These are phyloP conservation scores for Ceyx cyanopectus DNA, from an alignment of 2,113 vertebrate genomes.

Conservation along the genomic window DNA sequence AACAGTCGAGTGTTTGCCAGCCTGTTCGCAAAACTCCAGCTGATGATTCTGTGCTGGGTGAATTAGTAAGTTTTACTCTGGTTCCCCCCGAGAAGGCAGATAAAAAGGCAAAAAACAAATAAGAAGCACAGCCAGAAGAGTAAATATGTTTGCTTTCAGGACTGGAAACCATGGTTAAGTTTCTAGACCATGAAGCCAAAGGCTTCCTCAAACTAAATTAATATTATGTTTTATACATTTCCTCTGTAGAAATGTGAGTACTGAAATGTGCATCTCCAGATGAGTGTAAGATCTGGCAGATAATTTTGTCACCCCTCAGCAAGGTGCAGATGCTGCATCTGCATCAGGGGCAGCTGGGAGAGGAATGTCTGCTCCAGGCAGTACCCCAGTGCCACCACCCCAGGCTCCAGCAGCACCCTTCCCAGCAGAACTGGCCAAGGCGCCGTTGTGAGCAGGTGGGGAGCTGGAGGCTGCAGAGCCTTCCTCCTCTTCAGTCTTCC, in stretches of 20 bases:
- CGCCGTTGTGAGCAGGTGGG: accelerated
- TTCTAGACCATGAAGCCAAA: background rate
- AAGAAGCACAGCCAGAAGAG: background rate
- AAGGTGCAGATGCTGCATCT: accelerated
- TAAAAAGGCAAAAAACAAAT: conserved; percentile 6
- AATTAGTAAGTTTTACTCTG: background rate
- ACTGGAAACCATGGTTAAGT: background rate
- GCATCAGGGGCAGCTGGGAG: background rate
- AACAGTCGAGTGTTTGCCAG: background rate
- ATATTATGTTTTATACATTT: background rate
- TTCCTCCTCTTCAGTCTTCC: too few relatives aligned
- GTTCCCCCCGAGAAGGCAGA: background rate
- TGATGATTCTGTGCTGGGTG: background rate
- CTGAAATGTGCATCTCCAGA: background rate
- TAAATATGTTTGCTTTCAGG: background rate
- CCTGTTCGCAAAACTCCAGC: background rate
- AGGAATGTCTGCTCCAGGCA: background rate
- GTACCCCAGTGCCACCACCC: accelerated
- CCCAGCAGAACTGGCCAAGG: background rate
- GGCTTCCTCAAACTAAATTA: background rate
- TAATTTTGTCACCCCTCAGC: background rate
- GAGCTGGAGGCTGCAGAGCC: too few relatives aligned
- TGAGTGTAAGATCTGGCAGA: background rate
- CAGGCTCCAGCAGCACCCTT: background rate
- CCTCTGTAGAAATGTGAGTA: background rate